Conservation (phyloP, 1,140 invertebrate species). For the Drosophila insularis region DNA sequence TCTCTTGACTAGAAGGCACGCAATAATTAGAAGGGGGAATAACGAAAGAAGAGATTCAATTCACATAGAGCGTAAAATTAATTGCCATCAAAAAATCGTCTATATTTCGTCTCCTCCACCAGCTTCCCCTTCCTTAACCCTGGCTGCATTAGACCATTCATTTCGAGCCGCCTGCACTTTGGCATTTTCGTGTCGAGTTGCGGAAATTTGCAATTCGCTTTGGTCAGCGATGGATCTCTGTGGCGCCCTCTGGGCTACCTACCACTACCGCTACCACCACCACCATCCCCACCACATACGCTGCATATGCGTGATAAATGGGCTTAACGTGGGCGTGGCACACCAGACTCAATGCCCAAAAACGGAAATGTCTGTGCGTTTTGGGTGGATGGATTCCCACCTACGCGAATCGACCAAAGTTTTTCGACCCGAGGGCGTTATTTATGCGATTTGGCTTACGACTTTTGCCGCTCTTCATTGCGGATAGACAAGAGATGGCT, state of each 20-base stretch:
- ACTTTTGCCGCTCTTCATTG: conserved; percentile 30
- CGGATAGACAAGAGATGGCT: neutral
- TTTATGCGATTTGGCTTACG: conserved; percentile 56
- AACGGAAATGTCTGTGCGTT: conserved; percentile 54
- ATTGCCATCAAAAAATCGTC: neutral
- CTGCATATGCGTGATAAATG: conserved; percentile 61
- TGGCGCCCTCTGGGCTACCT: conserved; percentile 21
- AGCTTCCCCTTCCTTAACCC: neutral
- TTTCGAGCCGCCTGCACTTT: conserved; percentile 13
- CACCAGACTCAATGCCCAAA: conserved; percentile 3
- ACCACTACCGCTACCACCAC: conserved; percentile 5
- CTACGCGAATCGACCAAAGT: conserved; percentile 16
- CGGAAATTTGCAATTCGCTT: conserved; percentile 59
- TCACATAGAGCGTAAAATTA: conserved; percentile 4
- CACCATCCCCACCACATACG: conserved; percentile 22
- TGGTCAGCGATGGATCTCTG: conserved; percentile 10
- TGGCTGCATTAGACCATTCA: neutral
- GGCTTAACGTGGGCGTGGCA: conserved; percentile 40
- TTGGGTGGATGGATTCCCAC: conserved; percentile 10
- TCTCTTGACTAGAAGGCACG: too few species aligned
- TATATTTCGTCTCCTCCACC: neutral
- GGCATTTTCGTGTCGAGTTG: conserved; percentile 42
- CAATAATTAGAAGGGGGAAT: neutral
- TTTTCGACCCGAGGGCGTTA: conserved; percentile 35
- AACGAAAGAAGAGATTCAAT: neutral